Evolutionary conservation across 2,113 vertebrate species (phyloP).

Genomic region (Tetrax tetrax): DNA sequence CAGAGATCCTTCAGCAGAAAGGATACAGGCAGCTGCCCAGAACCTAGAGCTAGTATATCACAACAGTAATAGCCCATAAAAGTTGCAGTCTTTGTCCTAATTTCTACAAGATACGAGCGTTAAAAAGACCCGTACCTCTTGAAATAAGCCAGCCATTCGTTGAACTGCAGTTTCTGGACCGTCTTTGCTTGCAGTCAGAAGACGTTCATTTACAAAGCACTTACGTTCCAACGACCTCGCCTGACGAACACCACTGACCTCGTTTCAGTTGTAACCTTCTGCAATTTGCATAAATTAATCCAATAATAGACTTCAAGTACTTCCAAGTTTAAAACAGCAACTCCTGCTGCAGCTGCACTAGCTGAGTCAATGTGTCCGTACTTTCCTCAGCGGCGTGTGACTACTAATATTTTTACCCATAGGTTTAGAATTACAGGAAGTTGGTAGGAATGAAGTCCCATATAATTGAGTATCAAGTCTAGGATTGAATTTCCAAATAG

Average conservation of each 20-base stretch:
- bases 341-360: constrained; percentile 72
- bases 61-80: constrained; percentile 40
- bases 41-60: constrained; percentile 56
- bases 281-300: constrained; percentile 74
- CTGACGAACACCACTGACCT: constrained; percentile 75
- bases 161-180: constrained; percentile 71
- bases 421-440: constrained; percentile 97
- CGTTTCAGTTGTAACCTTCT: constrained; percentile 76
- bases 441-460: constrained; percentile 85
- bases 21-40: constrained; percentile 80
- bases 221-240: constrained; percentile 69
- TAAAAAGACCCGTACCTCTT: constrained; percentile 43
- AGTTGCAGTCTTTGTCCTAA: constrained; percentile 49
- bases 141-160: constrained; percentile 73
- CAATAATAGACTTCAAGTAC: constrained; percentile 70
- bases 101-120: constrained; percentile 42
- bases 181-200: constrained; percentile 74
- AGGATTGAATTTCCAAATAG: constrained; percentile 79
- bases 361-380: constrained; percentile 78
- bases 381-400: constrained; percentile 81
- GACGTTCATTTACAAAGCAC: constrained; percentile 70
- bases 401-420: constrained; percentile 94
- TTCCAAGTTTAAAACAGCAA: constrained; percentile 69
- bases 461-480: constrained; percentile 83
- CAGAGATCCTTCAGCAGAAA: constrained; percentile 65